These are phyloP conservation scores for Nyctibius grandis DNA, from an alignment of 2,797 vertebrate genomes.

Conservation along the genomic window DNA sequence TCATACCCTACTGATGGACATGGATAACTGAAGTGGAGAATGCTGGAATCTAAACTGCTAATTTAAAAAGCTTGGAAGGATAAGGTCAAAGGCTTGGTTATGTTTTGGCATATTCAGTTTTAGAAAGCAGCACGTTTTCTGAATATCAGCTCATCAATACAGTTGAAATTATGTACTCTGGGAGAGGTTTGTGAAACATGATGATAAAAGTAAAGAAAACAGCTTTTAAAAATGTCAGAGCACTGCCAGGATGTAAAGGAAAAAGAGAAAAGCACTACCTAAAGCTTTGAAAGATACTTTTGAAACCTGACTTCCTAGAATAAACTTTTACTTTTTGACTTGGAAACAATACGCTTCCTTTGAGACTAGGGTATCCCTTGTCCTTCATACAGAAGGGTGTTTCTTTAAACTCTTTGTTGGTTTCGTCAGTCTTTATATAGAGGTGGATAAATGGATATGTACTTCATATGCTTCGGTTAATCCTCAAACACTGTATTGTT, in stretches of 20 bases:
- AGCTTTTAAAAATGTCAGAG: neutral
- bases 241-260: neutral
- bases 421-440: neutral
- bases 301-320: neutral
- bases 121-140: neutral
- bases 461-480: slow-evolving; percentile 9
- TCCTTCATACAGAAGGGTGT: neutral
- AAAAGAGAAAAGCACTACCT: neutral
- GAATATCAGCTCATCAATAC: neutral
- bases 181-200: neutral
- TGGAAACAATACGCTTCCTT: neutral
- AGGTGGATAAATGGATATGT: neutral
- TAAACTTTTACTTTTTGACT: neutral
- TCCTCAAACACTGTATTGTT: slow-evolving; percentile 15
- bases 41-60: neutral
- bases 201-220: neutral
- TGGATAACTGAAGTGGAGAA: neutral
- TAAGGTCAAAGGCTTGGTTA: neutral
- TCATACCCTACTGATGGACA: neutral
- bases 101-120: neutral
- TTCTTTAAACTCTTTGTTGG: neutral
- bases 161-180: neutral
- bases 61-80: neutral
- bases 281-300: neutral
- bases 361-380: neutral